Evolutionary conservation across 2,888 invertebrate species (phyloP).

Genomic region (Petrolisthes manimaculis): DNA sequence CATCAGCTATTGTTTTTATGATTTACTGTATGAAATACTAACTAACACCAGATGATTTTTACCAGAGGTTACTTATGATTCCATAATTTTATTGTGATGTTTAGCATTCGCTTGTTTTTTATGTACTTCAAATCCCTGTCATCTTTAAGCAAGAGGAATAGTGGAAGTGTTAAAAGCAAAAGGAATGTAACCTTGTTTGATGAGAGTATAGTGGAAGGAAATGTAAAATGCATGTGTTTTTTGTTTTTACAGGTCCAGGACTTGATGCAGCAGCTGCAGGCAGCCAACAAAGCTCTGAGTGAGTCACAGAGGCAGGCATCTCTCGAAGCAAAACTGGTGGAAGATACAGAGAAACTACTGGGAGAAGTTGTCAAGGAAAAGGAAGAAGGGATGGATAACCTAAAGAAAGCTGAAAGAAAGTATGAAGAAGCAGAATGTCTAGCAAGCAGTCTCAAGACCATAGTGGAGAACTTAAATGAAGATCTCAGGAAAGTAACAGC

Average conservation of each 20-base stretch:
- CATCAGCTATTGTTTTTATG: no score
- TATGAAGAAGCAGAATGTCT: slow-evolving; percentile 21
- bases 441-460: neutral
- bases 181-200: no score
- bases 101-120: no score
- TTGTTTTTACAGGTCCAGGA: slow-evolving; percentile 35
- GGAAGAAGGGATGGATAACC: neutral
- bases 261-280: slow-evolving; percentile 39
- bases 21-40: no score
- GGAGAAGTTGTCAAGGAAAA: neutral
- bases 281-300: slow-evolving; percentile 9
- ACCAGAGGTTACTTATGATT: no score
- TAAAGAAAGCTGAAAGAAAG: slow-evolving; percentile 8
- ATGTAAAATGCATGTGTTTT: neutral
- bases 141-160: no score
- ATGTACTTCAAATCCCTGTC: no score
- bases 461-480: neutral
- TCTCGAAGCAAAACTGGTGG: neutral
- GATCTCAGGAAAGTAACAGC: neutral
- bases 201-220: no score
- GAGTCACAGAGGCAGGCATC: slow-evolving; percentile 19
- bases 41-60: no score
- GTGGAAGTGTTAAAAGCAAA: no score
- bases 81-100: no score
- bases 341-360: slow-evolving; percentile 30